Conservation (phyloP, 2,888 invertebrate species). For the Diploptera punctata region DNA sequence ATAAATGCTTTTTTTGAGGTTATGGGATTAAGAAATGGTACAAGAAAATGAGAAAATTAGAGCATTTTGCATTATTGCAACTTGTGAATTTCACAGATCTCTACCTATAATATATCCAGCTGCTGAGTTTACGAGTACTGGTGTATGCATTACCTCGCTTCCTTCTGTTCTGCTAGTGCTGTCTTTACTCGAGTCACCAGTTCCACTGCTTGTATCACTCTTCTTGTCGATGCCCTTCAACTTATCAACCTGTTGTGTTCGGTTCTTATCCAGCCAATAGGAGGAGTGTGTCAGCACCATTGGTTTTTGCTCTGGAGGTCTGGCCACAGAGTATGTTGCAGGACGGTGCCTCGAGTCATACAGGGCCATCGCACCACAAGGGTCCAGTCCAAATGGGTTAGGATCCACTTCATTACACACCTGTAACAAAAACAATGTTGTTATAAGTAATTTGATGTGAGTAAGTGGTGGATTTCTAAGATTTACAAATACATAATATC, state of each 20-base stretch:
- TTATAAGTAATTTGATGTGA: too few species aligned
- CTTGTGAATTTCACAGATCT: too few species aligned
- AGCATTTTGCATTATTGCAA: too few species aligned
- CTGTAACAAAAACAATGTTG: constrained; percentile 48
- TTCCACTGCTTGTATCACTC: not conserved
- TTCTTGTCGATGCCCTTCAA: constrained; percentile 2
- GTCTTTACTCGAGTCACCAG: not conserved
- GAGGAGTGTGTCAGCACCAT: constrained; percentile 71
- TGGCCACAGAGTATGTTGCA: constrained; percentile 64
- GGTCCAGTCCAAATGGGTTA: constrained; percentile 70
- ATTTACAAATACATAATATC: too few species aligned
- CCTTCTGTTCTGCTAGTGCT: not conserved
- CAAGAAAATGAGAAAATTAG: too few species aligned
- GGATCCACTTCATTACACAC: constrained; percentile 72
- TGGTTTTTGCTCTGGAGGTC: constrained; percentile 52
- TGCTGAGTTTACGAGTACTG: too few species aligned
- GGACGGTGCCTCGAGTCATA: constrained; percentile 83
- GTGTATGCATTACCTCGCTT: not conserved
- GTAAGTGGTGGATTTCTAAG: too few species aligned
- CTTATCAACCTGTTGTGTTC: constrained; percentile 52
- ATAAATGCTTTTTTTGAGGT: too few species aligned
- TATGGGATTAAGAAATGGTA: too few species aligned
- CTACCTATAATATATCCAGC: too few species aligned
- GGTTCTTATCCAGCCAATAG: constrained; percentile 61
- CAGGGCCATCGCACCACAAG: constrained; percentile 67